Evolutionary conservation across 2,797 vertebrate species (phyloP), one percentile per base, ranked within the genome.

Genomic region (Gymnocypris eckloni): DNA sequence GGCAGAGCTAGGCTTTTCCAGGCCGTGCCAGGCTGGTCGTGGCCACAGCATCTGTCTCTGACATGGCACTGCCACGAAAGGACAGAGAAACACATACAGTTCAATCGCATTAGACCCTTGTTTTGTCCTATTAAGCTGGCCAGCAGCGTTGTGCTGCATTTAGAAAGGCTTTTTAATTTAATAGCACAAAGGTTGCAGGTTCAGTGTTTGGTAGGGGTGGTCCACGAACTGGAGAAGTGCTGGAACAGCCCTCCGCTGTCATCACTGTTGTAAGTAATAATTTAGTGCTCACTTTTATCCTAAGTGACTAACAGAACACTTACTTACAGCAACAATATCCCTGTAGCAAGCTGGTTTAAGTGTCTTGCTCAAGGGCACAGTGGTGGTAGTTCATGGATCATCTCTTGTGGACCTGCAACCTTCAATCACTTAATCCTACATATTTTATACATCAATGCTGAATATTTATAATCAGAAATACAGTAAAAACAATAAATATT

Each of bases 41-140:
- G 86, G 89, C 87, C 79, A 89, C 86, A 91, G 90, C 93, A 94
- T 94, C 93, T 95, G 94, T 93, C 90, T 90, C 92, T 89, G 93
- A 69, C 86, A 88, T 93, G 90, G 79, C 87, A 79, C 61, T 91
- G 91, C 88, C 90, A 90, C 45, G 18, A 54, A 45, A 75, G 50
- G 59, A 72, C 39, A 83, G 64, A 79, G 59, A 88, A 54, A 45
- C 54, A 56, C 76, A 69, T 56, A 41, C 10, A 18, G 81, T 70
- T 66, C 56, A 78, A 50, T 54, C n/a, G 76, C 80, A 81, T 77
- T 83, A 76, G 33, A 81, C n/a, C 52, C 66, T 37, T 43, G 15
- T 72, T 16, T 61, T 50, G 66, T 61, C 39, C 64, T 61, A 25
- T 18, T 70, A 33, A 28, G 16, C 48, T 43, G 12, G 16, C n/a